Percentiles rank a stretch among this genome's conserved stretches.
Conservation (phyloP, 1,140 invertebrate genomes). For the Steinernema khuongi region DNA sequence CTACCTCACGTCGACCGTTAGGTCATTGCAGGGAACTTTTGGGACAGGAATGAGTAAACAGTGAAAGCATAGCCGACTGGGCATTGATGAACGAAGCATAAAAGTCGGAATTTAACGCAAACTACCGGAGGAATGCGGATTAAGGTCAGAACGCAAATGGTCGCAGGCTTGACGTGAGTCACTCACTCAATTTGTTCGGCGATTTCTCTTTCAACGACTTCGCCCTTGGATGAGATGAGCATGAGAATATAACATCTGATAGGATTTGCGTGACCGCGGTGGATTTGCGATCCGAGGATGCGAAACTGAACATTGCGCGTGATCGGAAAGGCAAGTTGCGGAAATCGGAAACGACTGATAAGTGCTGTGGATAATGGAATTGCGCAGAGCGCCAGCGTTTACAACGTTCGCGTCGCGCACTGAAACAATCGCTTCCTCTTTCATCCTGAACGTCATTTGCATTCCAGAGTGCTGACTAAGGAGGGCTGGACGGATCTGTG, state of each 20-base stretch:
- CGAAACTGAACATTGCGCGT: neutral
- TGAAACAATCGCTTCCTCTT: neutral
- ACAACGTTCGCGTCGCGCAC: neutral
- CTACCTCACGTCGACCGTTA: no score
- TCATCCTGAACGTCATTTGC: neutral
- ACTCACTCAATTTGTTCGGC: conserved; percentile 9
- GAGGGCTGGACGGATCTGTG: neutral
- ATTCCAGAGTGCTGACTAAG: neutral
- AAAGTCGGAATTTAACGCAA: neutral
- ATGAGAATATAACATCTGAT: neutral
- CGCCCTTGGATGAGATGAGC: neutral
- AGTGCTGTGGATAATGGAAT: neutral
- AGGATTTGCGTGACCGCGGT: neutral
- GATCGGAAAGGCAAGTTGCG: neutral
- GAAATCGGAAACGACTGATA: conserved; percentile 15
- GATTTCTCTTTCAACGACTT: neutral
- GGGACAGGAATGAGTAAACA: neutral
- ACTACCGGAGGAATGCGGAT: neutral
- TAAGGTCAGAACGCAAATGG: conserved; percentile 12
- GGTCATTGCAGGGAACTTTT: no score
- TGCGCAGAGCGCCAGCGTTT: neutral
- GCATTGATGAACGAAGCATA: neutral
- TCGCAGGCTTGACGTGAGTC: neutral
- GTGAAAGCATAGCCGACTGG: neutral
- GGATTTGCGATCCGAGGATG: neutral